Evolutionary conservation across 2,113 vertebrate species (phyloP).

Genomic region (Zosterops lateralis): DNA sequence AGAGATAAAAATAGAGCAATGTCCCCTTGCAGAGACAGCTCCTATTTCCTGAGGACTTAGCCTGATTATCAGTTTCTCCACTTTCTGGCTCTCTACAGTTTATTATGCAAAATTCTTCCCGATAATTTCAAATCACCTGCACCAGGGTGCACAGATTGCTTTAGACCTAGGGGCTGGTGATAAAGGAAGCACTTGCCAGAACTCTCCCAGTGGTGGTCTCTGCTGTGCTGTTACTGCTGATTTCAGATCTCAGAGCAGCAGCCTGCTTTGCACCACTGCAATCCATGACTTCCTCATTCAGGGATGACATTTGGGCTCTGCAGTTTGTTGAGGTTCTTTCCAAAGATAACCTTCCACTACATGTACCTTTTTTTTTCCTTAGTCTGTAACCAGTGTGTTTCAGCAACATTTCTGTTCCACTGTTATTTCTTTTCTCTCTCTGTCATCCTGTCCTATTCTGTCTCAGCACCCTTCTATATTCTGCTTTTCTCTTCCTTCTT

Average conservation of each 20-base stretch:
- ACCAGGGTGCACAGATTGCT: background rate
- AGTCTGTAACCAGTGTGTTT: background rate
- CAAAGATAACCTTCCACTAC: background rate
- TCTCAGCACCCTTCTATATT: slow-evolving; percentile 16
- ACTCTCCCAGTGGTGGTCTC: background rate
- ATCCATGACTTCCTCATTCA: background rate
- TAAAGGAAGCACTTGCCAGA: background rate
- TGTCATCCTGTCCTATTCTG: background rate
- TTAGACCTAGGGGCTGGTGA: background rate
- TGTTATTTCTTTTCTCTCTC: slow-evolving; percentile 13
- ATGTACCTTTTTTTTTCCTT: background rate
- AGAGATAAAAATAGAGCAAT: slow-evolving; percentile 38
- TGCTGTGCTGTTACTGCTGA: background rate
- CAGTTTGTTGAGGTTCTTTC: background rate
- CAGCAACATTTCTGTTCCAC: background rate
- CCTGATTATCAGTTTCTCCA: background rate
- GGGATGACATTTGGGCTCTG: background rate
- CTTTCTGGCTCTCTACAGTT: background rate
- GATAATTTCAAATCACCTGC: background rate
- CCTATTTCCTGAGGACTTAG: slow-evolving; percentile 3
- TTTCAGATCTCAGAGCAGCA: background rate
- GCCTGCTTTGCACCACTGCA: background rate
- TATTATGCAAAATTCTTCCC: background rate
- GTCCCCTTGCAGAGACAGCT: slow-evolving; percentile 33
- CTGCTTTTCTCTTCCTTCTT: background rate